Percentiles rank a stretch among this genome's conserved stretches.
Conservation (phyloP, 2,888 invertebrate genomes). For the Nudaria mundana region DNA sequence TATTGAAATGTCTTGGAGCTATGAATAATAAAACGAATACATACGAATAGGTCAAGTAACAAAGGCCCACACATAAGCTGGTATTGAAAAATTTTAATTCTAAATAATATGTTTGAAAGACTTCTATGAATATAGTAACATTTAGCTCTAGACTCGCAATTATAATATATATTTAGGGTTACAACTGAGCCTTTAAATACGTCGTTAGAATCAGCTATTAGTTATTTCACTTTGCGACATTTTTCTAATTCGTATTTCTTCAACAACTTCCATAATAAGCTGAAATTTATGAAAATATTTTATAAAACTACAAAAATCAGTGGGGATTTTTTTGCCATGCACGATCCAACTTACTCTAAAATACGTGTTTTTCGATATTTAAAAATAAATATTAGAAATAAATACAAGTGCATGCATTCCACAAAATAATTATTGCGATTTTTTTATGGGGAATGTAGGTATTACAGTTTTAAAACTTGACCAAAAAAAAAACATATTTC, state of each 20-base stretch:
- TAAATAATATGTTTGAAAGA: too few species aligned
- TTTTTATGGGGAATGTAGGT: too few species aligned
- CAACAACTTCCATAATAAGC: conserved; percentile 79
- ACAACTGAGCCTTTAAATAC: too few species aligned
- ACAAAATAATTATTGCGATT: too few species aligned
- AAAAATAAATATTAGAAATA: background rate
- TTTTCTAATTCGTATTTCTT: conserved; percentile 79
- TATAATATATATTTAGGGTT: too few species aligned
- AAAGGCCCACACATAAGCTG: background rate
- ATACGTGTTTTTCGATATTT: conserved; percentile 1
- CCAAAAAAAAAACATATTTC: too few species aligned
- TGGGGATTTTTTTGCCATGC: conserved; percentile 30
- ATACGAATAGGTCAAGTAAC: background rate
- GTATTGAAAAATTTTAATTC: background rate
- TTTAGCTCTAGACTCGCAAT: too few species aligned
- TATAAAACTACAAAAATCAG: conserved; percentile 27
- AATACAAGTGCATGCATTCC: background rate
- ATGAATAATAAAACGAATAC: background rate
- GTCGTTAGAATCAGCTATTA: conserved; percentile 61
- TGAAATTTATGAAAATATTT: conserved; percentile 64
- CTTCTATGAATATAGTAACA: too few species aligned
- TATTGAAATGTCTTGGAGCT: too few species aligned
- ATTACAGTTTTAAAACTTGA: background rate
- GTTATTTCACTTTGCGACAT: conserved; percentile 68
- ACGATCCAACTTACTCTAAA: background rate